These are phyloP conservation scores for Antennarius maculatus DNA, from an alignment of 2,797 vertebrate genomes.

Conservation along the genomic window DNA sequence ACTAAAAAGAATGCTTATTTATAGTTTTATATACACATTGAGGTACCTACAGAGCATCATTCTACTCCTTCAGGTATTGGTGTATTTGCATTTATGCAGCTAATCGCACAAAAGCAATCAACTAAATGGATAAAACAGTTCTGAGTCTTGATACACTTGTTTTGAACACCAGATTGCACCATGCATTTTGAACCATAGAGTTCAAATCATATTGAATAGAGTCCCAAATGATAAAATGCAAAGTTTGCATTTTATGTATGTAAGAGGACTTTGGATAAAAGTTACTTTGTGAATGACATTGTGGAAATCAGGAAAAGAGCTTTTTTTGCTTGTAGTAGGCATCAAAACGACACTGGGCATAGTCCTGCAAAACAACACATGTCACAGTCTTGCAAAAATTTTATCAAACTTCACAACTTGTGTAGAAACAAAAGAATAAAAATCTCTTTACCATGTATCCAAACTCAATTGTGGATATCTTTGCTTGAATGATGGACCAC, in stretches of 20 bases:
- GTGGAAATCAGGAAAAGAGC: slow-evolving; percentile 72
- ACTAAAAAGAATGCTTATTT: too few relatives aligned
- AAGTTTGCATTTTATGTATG: too few relatives aligned
- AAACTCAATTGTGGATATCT: slow-evolving; percentile 94
- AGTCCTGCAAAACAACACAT: slow-evolving; percentile 82
- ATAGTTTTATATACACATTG: too few relatives aligned
- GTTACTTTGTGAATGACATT: slow-evolving; percentile 6
- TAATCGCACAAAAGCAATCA: too few relatives aligned
- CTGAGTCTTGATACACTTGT: too few relatives aligned
- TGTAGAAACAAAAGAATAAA: slow-evolving; percentile 5
- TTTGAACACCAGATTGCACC: too few relatives aligned
- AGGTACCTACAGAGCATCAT: too few relatives aligned
- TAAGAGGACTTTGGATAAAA: not conserved
- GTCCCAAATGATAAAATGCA: not conserved
- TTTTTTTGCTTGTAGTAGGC: slow-evolving; percentile 93
- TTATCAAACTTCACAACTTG: not conserved
- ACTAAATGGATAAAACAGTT: too few relatives aligned
- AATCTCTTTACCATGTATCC: slow-evolving; percentile 90
- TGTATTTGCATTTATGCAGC: too few relatives aligned
- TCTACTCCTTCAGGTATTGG: too few relatives aligned
- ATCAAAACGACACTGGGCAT: slow-evolving; percentile 90
- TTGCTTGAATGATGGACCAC: slow-evolving; percentile 95
- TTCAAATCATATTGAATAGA: not conserved
- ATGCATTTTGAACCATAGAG: too few relatives aligned
- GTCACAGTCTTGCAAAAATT: not conserved